phyloP scores from a whole-genome alignment of 2,888 invertebrate genomes.

The Baccha elongata region DNA sequence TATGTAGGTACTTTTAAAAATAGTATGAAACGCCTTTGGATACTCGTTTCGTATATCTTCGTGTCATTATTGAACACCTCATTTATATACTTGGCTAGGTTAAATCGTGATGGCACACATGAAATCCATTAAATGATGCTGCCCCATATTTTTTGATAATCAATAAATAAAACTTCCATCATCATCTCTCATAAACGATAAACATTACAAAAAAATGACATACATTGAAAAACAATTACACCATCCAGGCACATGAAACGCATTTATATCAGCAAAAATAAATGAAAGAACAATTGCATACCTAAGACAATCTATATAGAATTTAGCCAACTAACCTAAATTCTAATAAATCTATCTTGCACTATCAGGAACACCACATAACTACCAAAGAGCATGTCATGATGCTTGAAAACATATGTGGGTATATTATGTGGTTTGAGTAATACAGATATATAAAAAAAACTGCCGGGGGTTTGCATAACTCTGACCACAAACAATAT shows the following conservation, averaged over 20 bases:
- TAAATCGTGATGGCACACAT: too few relatives aligned
- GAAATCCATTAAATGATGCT: too few relatives aligned
- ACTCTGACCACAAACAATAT: constrained; percentile 61
- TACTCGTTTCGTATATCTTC: too few relatives aligned
- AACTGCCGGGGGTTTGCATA: constrained; percentile 50
- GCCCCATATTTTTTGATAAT: too few relatives aligned
- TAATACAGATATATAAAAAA: constrained; percentile 17
- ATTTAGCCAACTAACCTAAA: constrained; percentile 69
- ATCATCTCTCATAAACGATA: too few relatives aligned
- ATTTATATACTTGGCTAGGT: too few relatives aligned
- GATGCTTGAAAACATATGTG: constrained; percentile 58
- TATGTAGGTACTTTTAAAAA: too few relatives aligned
- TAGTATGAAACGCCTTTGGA: too few relatives aligned
- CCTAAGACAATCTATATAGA: constrained; percentile 55
- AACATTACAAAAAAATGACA: neutral
- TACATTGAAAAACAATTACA: constrained; percentile 37
- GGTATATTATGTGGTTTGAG: constrained; percentile 37
- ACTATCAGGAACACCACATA: constrained; percentile 38
- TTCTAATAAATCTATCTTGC: constrained; percentile 26
- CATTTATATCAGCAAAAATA: constrained; percentile 15
- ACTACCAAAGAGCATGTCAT: neutral
- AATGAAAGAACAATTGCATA: constrained; percentile 53
- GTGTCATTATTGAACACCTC: too few relatives aligned
- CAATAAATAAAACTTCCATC: too few relatives aligned
- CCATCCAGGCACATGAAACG: constrained; percentile 24